Conservation (phyloP, 2,888 invertebrate genomes). For the Parelbella ahira region DNA sequence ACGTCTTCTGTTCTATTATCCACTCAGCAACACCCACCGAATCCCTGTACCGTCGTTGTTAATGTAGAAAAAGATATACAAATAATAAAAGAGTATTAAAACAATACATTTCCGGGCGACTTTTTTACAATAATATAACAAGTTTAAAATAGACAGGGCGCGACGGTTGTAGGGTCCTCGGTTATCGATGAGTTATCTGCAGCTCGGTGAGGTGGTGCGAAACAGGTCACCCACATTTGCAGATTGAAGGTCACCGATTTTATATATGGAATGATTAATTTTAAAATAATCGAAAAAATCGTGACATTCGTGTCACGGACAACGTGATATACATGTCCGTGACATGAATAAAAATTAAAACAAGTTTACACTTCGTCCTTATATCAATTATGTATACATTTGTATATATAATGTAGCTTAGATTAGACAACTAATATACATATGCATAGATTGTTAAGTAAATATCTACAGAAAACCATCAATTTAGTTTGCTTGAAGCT, state of each 20-base stretch:
- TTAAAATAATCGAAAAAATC: conserved; percentile 50
- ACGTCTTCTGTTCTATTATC: no score
- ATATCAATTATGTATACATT: no score
- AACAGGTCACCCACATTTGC: conserved; percentile 70
- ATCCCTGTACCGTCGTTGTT: no score
- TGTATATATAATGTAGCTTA: conserved; percentile 8
- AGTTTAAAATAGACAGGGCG: conserved; percentile 25
- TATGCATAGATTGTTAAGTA: no score
- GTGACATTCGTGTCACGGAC: conserved; percentile 63
- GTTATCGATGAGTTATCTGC: conserved; percentile 36
- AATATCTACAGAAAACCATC: no score
- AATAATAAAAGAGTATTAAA: no score
- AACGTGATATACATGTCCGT: conserved; percentile 43
- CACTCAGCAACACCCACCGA: no score
- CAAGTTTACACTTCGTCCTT: conserved; percentile 18
- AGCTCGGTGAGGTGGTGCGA: conserved; percentile 34
- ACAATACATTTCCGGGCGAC: neutral
- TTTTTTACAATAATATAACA: conserved; percentile 12
- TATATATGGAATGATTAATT: conserved; percentile 41
- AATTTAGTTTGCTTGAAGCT: no score
- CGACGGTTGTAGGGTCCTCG: conserved; percentile 31
- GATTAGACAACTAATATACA: conserved; percentile 13
- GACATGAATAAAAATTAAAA: conserved; percentile 33
- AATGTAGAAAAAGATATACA: no score
- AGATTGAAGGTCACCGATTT: conserved; percentile 66